Evolutionary conservation across 2,797 vertebrate species (phyloP).

Genomic region (Amphiprion clarkii): DNA sequence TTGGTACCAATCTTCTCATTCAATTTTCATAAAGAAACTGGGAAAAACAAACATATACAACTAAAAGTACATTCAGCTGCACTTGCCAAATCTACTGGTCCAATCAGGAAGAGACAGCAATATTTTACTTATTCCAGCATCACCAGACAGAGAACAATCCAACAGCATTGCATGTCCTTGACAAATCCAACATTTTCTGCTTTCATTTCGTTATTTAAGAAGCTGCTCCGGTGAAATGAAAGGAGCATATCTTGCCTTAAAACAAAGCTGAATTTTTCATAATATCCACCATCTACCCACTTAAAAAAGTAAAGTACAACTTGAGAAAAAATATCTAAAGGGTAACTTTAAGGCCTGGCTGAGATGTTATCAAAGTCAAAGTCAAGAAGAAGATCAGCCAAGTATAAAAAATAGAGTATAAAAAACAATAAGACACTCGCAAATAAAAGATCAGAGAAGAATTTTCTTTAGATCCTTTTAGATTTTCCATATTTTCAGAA

Average conservation of each 20-base stretch:
- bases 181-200: slow-evolving; percentile 21
- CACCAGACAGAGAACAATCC: neutral
- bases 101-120: slow-evolving; percentile 21
- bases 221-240: slow-evolving; percentile 13
- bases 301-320: slow-evolving; percentile 1
- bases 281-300: neutral
- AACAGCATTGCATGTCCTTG: slow-evolving; percentile 19
- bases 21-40: neutral
- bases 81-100: neutral
- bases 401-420: neutral
- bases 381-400: neutral
- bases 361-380: slow-evolving; percentile 13
- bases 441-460: neutral
- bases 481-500: slow-evolving; percentile 1
- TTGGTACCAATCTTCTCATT: neutral
- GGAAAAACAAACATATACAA: neutral
- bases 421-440: neutral
- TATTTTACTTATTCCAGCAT: slow-evolving; percentile 3
- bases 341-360: neutral
- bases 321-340: neutral
- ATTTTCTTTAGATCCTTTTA: neutral
- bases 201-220: slow-evolving; percentile 23
- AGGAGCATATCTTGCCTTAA: neutral
- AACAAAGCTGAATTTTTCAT: neutral
- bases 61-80: neutral